A percentile compares a stretch with the other conserved stretches of the same genome.
These are phyloP conservation scores for Hylaeus anthracinus DNA, from an alignment of 1,140 invertebrate genomes.

Conservation along the genomic window DNA sequence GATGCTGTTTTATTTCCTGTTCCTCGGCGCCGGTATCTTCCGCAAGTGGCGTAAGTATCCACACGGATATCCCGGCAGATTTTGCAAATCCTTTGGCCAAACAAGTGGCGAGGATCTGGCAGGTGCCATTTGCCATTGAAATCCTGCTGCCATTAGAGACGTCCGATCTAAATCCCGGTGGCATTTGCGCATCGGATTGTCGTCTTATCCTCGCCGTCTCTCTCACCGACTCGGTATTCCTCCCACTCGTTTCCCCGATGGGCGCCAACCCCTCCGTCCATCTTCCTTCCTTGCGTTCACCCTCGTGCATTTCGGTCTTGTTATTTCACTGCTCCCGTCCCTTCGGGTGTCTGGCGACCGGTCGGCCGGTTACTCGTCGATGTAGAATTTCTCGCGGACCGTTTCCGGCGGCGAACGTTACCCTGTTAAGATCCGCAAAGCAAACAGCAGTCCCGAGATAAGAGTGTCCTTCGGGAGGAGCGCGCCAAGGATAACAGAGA, in stretches of 20 bases:
- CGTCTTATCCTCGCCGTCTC: slow-evolving; percentile 61
- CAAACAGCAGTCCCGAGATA: slow-evolving; percentile 63
- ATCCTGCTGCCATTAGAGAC: slow-evolving; percentile 72
- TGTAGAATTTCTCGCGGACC: slow-evolving; percentile 57
- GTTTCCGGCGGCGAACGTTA: slow-evolving; percentile 62
- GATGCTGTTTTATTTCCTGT: slow-evolving; percentile 45
- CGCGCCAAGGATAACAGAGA: slow-evolving; percentile 70
- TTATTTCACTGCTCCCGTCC: slow-evolving; percentile 56
- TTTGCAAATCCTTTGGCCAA: slow-evolving; percentile 71
- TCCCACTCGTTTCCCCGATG: not conserved
- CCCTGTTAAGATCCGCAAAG: slow-evolving; percentile 71
- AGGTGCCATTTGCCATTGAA: slow-evolving; percentile 71
- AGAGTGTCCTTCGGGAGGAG: slow-evolving; percentile 70
- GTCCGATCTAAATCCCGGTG: slow-evolving; percentile 69
- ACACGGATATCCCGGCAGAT: slow-evolving; percentile 52
- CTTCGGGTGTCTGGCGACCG: slow-evolving; percentile 16
- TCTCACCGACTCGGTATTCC: slow-evolving; percentile 12
- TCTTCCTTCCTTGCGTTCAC: slow-evolving; percentile 32
- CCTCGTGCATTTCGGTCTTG: slow-evolving; percentile 54
- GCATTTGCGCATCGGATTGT: slow-evolving; percentile 70
- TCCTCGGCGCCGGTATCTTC: slow-evolving; percentile 19
- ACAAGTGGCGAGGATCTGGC: slow-evolving; percentile 65
- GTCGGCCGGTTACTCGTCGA: slow-evolving; percentile 38
- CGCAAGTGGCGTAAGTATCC: slow-evolving; percentile 33
- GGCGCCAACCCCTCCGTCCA: slow-evolving; percentile 5